Evolutionary conservation across 1,140 invertebrate genomes (phyloP), one percentile per base, ranked within the genome.

Genomic region (Battus philenor): DNA sequence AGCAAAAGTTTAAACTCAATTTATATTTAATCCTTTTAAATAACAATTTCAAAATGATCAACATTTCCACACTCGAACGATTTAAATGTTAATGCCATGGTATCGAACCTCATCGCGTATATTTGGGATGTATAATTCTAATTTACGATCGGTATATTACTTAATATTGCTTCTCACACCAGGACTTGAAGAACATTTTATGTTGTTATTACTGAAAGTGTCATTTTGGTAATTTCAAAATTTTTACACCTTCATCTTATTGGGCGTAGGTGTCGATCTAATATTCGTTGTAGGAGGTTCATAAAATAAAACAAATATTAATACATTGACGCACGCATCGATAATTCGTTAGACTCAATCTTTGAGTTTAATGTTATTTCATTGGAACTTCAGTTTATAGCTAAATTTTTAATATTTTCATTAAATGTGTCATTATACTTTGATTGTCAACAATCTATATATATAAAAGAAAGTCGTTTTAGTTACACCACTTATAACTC

Each of bases 31-130:
- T 41, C 24, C 38, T 10, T 27, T 41, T 29, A 41, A 26, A 52
- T 27, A 39, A 30, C 10, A 30, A 29, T 36, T 36, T 34, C 17
- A 13, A 30, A 50, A 45, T 43, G 59, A 67, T 63, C 59, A 55
- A 61, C 43, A 58, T 48, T 50, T 50, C 43, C 47, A 59, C 59
- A 68, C 59, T 62, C 48, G 38, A 51, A 32, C 51, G 41, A 72
- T 77, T 73, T 66, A 53, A 51, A 77, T 77, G 66, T 70, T 52
- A 77, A 77, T 77, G 43, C 11, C 12, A 36, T 46, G 54, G 43
- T 55, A 63, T 64, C 50, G 38, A 60, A 68, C 59, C 54, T 74
- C 66, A 70, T 68, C 60, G 52, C 24, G 50, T 46, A 59, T 68
- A 66, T 71, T 59, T 54, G 34, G 51, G 22, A 51, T 64, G 66